Base-by-base conservation (phyloP, 2,113 vertebrate species). In the Thomomys bottae region DNA sequence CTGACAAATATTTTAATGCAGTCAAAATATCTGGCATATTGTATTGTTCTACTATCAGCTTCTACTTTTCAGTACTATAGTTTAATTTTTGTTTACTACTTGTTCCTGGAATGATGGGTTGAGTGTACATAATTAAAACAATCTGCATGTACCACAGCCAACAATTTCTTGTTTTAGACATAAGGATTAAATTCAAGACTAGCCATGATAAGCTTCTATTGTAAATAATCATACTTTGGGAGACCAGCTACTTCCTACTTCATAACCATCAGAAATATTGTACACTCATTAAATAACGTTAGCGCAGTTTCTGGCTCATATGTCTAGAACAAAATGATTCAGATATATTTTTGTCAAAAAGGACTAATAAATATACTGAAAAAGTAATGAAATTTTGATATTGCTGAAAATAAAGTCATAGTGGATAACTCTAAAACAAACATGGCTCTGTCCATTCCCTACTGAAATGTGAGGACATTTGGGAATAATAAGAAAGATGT, bases 51-150 rank as follows among this genome's bases (percentile, higher is more conserved):
- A 63, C 26, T 84, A 49, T 93, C 23, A 54, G 34, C 80, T 88
- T 91, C 28, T 93, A 40, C 28, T 71, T 9, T 63, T 87, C 6
- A 26, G 17, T 11, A 3, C 24, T 73, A 12, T 10, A 59, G 17
- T 72, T 94, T 88, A 88, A 86, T 45, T 24, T 86, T 92, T 78
- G 26, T 61, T 93, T 92, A 36, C 67, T 72, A 45, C 32, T 72
- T 88, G 90, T 96, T 87, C 28, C 38, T 87, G 76, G 30, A 93
- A 77, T 95, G 84, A 86, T 49, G 68, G 82, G 28, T 26, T 88
- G 30, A 24, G 30, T 21, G 72, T 94, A 73, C 45, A 79, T 84
- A 91, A 94, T 91, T 85, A 78, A 84, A 94, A 79, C 66, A 85
- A 88, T 64, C 36, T 92, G 64, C 32, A 67, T 40, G 8, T 94